Conservation (phyloP, 2,888 invertebrate species). For the Drosophila paramelanica region DNA sequence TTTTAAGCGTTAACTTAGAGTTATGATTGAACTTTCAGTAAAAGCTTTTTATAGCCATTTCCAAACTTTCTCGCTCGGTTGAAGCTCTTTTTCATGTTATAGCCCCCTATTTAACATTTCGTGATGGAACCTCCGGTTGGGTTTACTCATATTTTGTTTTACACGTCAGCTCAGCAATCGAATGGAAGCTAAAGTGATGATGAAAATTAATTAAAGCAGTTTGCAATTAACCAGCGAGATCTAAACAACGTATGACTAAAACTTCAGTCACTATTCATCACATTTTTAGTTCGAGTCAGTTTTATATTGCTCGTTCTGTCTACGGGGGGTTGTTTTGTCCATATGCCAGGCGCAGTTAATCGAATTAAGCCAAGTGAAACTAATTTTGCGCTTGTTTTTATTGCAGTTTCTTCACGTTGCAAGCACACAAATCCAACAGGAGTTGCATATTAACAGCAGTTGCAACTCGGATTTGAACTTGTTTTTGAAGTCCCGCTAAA, state of each 20-base stretch:
- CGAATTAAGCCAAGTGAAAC: constrained; percentile 15
- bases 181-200: constrained; percentile 18
- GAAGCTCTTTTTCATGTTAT: constrained; percentile 2
- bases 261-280: constrained; percentile 30
- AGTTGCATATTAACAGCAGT: constrained; percentile 59
- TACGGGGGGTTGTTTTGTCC: constrained; percentile 27
- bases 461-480: constrained; percentile 78
- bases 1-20: constrained; percentile 29
- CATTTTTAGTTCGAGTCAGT: constrained; percentile 25
- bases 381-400: constrained; percentile 15
- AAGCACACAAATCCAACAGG: constrained; percentile 55
- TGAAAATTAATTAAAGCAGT: constrained; percentile 28
- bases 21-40: constrained; percentile 45
- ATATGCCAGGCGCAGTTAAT: constrained; percentile 25
- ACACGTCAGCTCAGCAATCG: constrained; percentile 49
- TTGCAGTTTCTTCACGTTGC: constrained; percentile 67
- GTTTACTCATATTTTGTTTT: constrained; percentile 35
- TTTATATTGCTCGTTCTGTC: constrained; percentile 7
- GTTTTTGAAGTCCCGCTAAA: constrained; percentile 59
- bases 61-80: constrained; percentile 36
- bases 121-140: constrained; percentile 30
- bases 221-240: constrained; percentile 22
- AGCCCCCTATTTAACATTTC: constrained; percentile 23
- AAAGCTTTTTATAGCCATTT: constrained; percentile 34
- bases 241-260: constrained; percentile 49